phyloP scores from a whole-genome alignment of 2,797 vertebrate genomes.

The Dromococcyx pavoninus region DNA sequence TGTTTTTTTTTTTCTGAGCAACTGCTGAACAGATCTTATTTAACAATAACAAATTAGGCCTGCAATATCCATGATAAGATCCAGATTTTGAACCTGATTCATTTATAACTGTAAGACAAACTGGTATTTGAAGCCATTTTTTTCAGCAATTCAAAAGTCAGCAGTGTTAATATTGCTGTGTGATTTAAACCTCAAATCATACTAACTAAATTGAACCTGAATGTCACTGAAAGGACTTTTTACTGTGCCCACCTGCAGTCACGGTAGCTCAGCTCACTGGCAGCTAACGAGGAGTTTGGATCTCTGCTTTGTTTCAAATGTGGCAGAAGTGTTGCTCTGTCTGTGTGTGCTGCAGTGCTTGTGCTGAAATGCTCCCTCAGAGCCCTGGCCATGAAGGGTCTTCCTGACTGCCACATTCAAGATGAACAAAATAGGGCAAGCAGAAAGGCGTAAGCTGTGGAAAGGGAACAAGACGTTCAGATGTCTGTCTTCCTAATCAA shows the following conservation, averaged over 20 bases:
- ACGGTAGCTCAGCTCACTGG: neutral
- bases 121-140: neutral
- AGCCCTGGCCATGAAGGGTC: neutral
- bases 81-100: neutral
- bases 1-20: neutral
- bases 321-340: neutral
- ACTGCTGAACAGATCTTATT: neutral
- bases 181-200: neutral
- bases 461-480: neutral
- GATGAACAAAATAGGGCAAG: neutral
- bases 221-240: neutral
- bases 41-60: constrained; percentile 1
- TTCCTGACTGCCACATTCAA: neutral
- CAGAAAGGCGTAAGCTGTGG: neutral
- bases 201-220: neutral
- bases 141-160: neutral
- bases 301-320: neutral
- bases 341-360: rapidly evolving
- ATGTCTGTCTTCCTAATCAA: constrained; percentile 5
- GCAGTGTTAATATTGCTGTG: neutral
- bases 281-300: neutral
- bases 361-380: neutral
- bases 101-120: neutral
- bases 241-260: neutral
- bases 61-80: neutral